Evolutionary conservation across 2,888 invertebrate species (phyloP).

Genomic region (Hyles lineata): DNA sequence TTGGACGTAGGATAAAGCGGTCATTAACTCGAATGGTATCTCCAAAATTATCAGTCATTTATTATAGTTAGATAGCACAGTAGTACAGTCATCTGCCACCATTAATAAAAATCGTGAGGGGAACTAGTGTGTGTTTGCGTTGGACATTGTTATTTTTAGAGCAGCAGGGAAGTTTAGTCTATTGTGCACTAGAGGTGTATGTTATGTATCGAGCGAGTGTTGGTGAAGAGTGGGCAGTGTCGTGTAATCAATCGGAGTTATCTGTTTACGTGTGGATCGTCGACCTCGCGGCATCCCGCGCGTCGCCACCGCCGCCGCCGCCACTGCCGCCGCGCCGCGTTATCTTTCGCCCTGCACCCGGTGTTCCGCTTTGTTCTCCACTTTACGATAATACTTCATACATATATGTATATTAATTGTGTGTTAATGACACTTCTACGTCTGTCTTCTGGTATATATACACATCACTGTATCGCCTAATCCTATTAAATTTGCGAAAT

Average conservation of each 20-base stretch:
- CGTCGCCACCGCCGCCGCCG: conserved; percentile 39
- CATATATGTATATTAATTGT: conserved; percentile 13
- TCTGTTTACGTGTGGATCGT: conserved; percentile 71
- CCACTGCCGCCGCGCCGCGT: conserved; percentile 43
- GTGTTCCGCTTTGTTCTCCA: conserved; percentile 69
- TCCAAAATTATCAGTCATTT: conserved; percentile 20
- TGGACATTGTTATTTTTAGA: neutral
- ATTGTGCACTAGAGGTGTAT: neutral
- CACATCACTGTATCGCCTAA: neutral
- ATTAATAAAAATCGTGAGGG: neutral
- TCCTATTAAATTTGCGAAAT: neutral
- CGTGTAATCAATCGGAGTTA: conserved; percentile 73
- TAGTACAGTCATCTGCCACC: neutral
- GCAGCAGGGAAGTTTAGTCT: neutral
- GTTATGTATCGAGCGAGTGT: neutral
- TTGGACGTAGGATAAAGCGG: conserved; percentile 28
- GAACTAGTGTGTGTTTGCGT: neutral
- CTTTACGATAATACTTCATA: conserved; percentile 48
- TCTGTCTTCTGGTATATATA: neutral
- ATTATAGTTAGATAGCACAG: conserved; percentile 16
- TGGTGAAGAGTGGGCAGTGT: conserved; percentile 52
- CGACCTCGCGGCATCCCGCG: conserved; percentile 56
- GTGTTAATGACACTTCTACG: neutral
- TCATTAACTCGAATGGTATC: conserved; percentile 21
- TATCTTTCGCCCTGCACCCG: conserved; percentile 62